Evolutionary conservation across 2,888 invertebrate species (phyloP).

Genomic region (Diploptera punctata): DNA sequence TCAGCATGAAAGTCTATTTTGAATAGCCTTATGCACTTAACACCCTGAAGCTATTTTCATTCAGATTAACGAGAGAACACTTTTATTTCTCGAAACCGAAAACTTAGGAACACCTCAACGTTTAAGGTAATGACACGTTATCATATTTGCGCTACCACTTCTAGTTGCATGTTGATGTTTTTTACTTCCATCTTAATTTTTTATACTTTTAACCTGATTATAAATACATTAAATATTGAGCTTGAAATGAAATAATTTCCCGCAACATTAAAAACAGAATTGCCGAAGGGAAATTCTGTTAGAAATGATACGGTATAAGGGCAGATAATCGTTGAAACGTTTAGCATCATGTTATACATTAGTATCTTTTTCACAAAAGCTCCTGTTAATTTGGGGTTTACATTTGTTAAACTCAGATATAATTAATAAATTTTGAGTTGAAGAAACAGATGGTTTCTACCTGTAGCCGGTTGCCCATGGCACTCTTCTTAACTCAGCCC

Average conservation of each 20-base stretch:
- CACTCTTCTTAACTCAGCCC: background rate
- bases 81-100: background rate
- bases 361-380: constrained; percentile 15
- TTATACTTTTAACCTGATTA: constrained; percentile 5
- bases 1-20: no score
- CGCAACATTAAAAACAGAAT: background rate
- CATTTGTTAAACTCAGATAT: constrained; percentile 20
- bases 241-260: constrained; percentile 12
- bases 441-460: constrained; percentile 14
- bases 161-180: background rate
- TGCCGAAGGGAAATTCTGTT: background rate
- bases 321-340: constrained; percentile 18
- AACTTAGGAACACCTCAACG: background rate
- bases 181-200: background rate
- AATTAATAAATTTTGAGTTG: constrained; percentile 14
- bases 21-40: no score
- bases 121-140: background rate
- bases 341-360: constrained; percentile 20
- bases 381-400: constrained; percentile 13
- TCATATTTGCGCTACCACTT: background rate
- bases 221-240: constrained; percentile 24
- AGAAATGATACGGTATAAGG: constrained; percentile 8
- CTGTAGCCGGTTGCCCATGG: background rate
- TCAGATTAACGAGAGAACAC: background rate
- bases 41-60: background rate